A percentile compares a stretch with the other conserved stretches of the same genome.
Conservation (phyloP, 2,888 invertebrate genomes). For the Lepidocyrtoides sp. region DNA sequence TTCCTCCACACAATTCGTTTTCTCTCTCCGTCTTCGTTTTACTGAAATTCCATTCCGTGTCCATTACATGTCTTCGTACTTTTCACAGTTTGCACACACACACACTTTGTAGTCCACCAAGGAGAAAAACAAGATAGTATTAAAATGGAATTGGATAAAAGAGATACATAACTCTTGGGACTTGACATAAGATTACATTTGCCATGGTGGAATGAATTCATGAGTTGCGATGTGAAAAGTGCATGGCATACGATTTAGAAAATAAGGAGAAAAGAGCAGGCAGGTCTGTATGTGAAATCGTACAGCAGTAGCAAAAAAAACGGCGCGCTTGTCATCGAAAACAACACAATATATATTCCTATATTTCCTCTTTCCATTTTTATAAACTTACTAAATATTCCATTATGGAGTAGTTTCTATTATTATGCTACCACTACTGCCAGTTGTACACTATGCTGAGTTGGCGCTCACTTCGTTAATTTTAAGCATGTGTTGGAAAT, state of each 20-base stretch:
- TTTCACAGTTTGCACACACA: too few species aligned
- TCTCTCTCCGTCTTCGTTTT: not conserved
- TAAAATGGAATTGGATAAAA: conserved; percentile 74
- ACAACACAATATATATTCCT: conserved; percentile 29
- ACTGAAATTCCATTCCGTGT: conserved; percentile 63
- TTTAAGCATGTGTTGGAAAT: conserved; percentile 63
- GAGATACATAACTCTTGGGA: conserved; percentile 76
- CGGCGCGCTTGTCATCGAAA: conserved; percentile 15
- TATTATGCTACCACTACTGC: conserved; percentile 26
- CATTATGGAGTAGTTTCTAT: conserved; percentile 24
- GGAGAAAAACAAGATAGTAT: conserved; percentile 48
- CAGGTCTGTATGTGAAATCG: not conserved
- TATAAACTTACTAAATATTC: conserved; percentile 42
- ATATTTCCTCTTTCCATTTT: not conserved
- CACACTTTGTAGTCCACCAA: not conserved
- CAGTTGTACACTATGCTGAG: conserved; percentile 18
- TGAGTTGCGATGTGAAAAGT: conserved; percentile 32
- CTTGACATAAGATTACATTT: conserved; percentile 76
- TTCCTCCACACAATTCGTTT: conserved; percentile 42
- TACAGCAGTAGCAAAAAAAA: not conserved
- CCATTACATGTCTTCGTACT: conserved; percentile 63
- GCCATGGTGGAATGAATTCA: conserved; percentile 57
- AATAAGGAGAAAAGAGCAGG: not conserved
- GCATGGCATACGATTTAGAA: conserved; percentile 22
- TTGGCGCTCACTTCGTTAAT: conserved; percentile 55